Percentiles rank a stretch among this genome's conserved stretches.
Evolutionary conservation across 2,888 invertebrate species (phyloP).

Genomic region (Desoria tigrina): DNA sequence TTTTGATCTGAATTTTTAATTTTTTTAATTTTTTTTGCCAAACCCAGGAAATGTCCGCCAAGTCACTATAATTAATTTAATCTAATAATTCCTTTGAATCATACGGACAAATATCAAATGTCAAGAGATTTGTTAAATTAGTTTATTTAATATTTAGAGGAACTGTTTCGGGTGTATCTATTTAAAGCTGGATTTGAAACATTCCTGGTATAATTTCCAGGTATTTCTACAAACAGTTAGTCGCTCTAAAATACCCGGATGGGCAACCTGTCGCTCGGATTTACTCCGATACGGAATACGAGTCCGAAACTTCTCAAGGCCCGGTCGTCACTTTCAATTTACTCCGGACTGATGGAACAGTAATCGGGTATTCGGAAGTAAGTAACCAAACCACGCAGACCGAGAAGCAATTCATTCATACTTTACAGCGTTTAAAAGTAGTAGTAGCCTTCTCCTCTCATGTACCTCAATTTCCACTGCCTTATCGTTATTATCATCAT

Average conservation of each 20-base stretch:
- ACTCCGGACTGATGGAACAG: slow-evolving; percentile 71
- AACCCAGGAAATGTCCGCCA: too few species aligned
- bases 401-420: too few species aligned
- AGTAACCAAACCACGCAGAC: too few species aligned
- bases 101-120: too few species aligned
- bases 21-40: too few species aligned
- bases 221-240: slow-evolving; percentile 69
- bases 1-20: too few species aligned
- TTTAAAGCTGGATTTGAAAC: too few species aligned
- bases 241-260: slow-evolving; percentile 70
- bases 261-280: slow-evolving; percentile 68
- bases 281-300: slow-evolving; percentile 74
- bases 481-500: too few species aligned
- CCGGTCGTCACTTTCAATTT: slow-evolving; percentile 87
- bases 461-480: too few species aligned
- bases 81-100: too few species aligned
- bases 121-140: background rate
- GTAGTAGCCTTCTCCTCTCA: background rate
- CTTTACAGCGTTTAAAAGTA: background rate
- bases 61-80: too few species aligned
- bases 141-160: background rate
- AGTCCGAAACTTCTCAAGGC: slow-evolving; percentile 69
- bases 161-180: background rate
- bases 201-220: too few species aligned
- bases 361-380: slow-evolving; percentile 87